Base-by-base conservation (phyloP, 2,113 vertebrate genomes). In the Carassius auratus region DNA sequence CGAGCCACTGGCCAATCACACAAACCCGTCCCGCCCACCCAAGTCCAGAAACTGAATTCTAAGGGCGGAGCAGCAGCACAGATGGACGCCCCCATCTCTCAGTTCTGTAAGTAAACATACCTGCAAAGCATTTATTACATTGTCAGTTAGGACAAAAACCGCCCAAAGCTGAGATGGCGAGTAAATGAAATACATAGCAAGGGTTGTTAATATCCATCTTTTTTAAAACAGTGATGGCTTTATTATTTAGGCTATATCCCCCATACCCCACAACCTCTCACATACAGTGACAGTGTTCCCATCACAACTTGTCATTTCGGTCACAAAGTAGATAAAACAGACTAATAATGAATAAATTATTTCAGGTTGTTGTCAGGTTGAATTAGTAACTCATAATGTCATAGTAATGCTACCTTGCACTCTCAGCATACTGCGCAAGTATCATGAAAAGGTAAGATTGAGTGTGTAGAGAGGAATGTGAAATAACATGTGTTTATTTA, bases 41-140 rank as follows among this genome's bases (percentile, higher is more conserved):
- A 99, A 94, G 97, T 99, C 92, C 98, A 99, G 95, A 99, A 99
- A 92, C 97, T 99, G 87, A 99, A 99, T 74, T 98, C 98, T 91
- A 99, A 99, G 95, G 97, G 98, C 90, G 97, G 98, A 85, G 97
- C 96, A 23, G 96, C 97, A 2, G 97, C 98, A 81, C 98, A 99
- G 93, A 95, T 99, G 94, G 98, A 99, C 0, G 98, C 98, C 48
- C 98, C 98, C 86, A 99, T 99, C 94, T 99, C 98, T 89, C 98
- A 99, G 95, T 99, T 99, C 96, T 99, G 98, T 99, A 98, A 99
- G 98, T 99, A 97, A 93, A 84, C 86, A 64, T 15, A 75, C 88
- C 69, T 85, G 76, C 82, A 90, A 89, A 86, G 74, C 42, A 61
- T 61, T 57, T 3, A 87, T 84, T 87, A 86, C 3, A 87, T 75